Base-by-base conservation (phyloP, 2,797 vertebrate species). In the Geotrypetes seraphini region DNA sequence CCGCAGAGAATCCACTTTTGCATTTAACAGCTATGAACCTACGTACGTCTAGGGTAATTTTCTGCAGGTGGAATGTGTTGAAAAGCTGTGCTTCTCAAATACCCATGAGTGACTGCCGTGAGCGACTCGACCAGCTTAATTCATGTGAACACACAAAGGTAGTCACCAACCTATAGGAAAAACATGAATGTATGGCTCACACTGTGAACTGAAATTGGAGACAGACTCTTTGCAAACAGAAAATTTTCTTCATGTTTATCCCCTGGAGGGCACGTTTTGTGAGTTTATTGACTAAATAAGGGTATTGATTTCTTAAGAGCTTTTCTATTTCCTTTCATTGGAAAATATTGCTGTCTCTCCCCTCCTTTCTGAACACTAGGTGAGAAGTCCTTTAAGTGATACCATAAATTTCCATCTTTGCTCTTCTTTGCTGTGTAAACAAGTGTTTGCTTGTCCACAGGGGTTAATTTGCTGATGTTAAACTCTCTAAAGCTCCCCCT, bases 241-340 rank as follows among this genome's bases (percentile, higher is more conserved):
- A 56, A 50, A 50, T 66, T 66, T 58, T 50, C 49, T 64, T 39
- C 43, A 37, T 60, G 50, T 66, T 63, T 53, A 57, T 66, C 46
- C 69, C 66, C 62, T 52, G 40, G 53, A 64, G 66, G 62, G 40
- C 32, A 49, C 65, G 69, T 70, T 58, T 50, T 41, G 35, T 57
- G 60, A 49, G 69, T 80, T 89, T 88, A 93, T 92, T 87, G 87
- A 90, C 88, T 75, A 74, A 74, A 64, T 61, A 71, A 52, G 52
- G 35, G 44, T 62, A 84, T 91, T 71, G 88, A 92, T 91, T 73
- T 71, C 57, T 73, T 84, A 84, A 91, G 86, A 92, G 86, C 83
- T 78, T 81, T 66, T 75, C 71, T 53, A 55, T 73, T 57, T 74
- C 59, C 64, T 60, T 68, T 68, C 55, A 47, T 68, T 58, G 66